phyloP scores from a whole-genome alignment of 2,888 invertebrate species.

The Dermolepida albohirtum region DNA sequence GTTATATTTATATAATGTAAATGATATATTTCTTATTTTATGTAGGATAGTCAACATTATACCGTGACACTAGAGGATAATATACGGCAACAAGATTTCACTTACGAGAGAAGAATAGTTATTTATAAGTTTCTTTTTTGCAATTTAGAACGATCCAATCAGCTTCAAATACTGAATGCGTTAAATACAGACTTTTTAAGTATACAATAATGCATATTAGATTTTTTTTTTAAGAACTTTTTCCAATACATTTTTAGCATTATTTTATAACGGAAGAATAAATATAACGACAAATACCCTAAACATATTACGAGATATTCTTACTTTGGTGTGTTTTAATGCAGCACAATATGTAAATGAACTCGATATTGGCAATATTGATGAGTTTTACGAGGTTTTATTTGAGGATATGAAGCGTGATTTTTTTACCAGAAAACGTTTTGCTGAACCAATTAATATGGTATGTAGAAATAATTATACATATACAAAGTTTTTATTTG shows the following conservation, averaged over 20 bases:
- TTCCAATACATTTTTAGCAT: neutral
- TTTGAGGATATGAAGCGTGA: conserved; percentile 26
- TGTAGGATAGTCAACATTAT: neutral
- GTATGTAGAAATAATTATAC: neutral
- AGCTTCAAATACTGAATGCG: conserved; percentile 24
- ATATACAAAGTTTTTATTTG: neutral
- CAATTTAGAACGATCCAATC: conserved; percentile 23
- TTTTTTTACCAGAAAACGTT: conserved; percentile 25
- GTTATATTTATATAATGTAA: neutral
- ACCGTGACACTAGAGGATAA: neutral
- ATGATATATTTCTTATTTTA: neutral
- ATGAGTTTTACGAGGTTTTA: conserved; percentile 23
- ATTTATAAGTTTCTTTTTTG: conserved; percentile 32
- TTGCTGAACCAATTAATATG: conserved; percentile 8
- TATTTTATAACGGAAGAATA: conserved; percentile 8
- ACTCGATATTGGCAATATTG: neutral
- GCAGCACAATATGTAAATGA: conserved; percentile 11
- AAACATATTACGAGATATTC: conserved; percentile 25
- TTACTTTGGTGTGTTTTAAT: conserved; percentile 9
- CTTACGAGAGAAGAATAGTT: conserved; percentile 26
- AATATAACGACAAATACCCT: neutral
- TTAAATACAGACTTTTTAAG: conserved; percentile 20
- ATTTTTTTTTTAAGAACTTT: neutral
- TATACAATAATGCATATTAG: neutral
- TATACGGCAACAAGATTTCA: conserved; percentile 6